phyloP scores from a whole-genome alignment of 1,140 invertebrate species.

The Drosophila auraria region DNA sequence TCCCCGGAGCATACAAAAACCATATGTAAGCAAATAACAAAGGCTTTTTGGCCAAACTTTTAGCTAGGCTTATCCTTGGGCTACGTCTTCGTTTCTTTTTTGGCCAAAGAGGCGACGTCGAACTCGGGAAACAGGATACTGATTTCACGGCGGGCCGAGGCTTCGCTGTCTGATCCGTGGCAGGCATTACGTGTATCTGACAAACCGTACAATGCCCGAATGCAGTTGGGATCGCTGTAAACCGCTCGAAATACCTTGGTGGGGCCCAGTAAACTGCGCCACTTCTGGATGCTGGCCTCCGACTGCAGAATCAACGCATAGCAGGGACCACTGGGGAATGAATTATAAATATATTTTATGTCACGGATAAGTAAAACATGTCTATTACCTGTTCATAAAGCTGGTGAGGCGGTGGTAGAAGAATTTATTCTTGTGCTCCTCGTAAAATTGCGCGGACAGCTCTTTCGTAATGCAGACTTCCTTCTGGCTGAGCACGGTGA shows the following conservation, averaged over 20 bases:
- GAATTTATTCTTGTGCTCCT: slow-evolving; percentile 93
- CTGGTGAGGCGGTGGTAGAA: slow-evolving; percentile 94
- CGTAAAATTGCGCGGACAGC: slow-evolving; percentile 92
- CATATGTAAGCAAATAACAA: background rate
- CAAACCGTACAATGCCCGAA: slow-evolving; percentile 93
- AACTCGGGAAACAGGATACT: slow-evolving; percentile 94
- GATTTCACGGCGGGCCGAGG: slow-evolving; percentile 92
- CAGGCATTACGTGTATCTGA: slow-evolving; percentile 96
- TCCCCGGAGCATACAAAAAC: background rate
- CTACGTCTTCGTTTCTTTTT: slow-evolving; percentile 20
- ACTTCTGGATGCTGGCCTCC: slow-evolving; percentile 91
- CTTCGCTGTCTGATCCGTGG: slow-evolving; percentile 95
- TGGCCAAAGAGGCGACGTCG: slow-evolving; percentile 11
- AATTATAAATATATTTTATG: background rate
- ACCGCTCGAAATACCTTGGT: slow-evolving; percentile 94
- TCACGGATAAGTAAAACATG: background rate
- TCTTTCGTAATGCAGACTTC: slow-evolving; percentile 87
- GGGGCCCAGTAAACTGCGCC: slow-evolving; percentile 94
- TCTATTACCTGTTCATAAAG: slow-evolving; percentile 92
- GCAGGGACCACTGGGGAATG: slow-evolving; percentile 90
- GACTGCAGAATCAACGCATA: slow-evolving; percentile 91
- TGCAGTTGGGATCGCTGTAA: slow-evolving; percentile 90
- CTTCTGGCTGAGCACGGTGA: slow-evolving; percentile 91
- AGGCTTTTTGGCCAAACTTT: background rate
- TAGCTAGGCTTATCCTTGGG: background rate